Percentiles rank a stretch among this genome's conserved stretches.
phyloP scores from a whole-genome alignment of 2,797 vertebrate species.

The Tiaroga cobitis region DNA sequence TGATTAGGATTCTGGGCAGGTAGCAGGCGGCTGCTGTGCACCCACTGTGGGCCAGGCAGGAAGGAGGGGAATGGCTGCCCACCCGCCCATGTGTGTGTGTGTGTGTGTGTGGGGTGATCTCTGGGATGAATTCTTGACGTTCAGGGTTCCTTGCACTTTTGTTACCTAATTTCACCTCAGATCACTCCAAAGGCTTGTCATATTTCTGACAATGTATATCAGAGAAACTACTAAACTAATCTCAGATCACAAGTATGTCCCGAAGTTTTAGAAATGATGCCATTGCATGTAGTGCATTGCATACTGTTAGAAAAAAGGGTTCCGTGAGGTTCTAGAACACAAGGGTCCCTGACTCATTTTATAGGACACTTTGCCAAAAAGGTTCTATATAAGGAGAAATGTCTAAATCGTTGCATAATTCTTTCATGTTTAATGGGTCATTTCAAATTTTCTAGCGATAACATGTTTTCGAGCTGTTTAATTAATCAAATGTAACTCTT shows the following conservation, averaged over 20 bases:
- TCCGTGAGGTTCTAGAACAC: not conserved
- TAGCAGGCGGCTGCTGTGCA: constrained; percentile 97
- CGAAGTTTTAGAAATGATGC: constrained; percentile 25
- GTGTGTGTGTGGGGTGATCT: constrained; percentile 31
- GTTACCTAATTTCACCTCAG: constrained; percentile 77
- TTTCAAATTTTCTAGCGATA: not conserved
- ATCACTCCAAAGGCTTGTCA: constrained; percentile 75
- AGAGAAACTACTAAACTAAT: constrained; percentile 15
- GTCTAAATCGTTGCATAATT: not conserved
- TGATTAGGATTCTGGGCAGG: constrained; percentile 99
- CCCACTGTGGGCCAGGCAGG: constrained; percentile 95
- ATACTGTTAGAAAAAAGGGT: not conserved
- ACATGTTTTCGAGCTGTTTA: not conserved
- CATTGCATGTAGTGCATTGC: not conserved
- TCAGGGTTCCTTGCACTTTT: constrained; percentile 69
- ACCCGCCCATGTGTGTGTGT: not conserved
- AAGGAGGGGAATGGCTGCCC: constrained; percentile 67
- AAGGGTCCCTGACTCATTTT: not conserved
- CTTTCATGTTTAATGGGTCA: not conserved
- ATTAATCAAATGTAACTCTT: not conserved
- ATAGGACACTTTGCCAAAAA: not conserved
- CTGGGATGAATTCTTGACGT: constrained; percentile 26
- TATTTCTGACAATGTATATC: not conserved
- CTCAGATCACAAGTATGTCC: constrained; percentile 15
- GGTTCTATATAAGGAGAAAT: not conserved